These are phyloP conservation scores for Porites rus DNA, from an alignment of 92 coral and sea anemone species.

Conservation along the genomic window DNA sequence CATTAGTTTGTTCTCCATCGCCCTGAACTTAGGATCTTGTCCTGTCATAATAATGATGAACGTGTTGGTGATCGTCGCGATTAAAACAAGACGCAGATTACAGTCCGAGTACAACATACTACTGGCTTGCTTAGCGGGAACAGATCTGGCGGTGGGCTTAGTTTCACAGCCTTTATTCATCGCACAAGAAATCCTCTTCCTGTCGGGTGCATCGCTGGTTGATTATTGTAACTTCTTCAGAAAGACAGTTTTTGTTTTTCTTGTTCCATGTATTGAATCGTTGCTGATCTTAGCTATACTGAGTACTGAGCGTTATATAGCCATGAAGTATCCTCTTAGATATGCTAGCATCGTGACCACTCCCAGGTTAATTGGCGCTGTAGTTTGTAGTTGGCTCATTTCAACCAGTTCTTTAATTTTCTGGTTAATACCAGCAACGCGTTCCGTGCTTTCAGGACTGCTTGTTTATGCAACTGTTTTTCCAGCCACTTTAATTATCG, in stretches of 20 bases:
- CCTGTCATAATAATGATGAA: constrained; percentile 19
- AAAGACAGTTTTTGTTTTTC: background rate
- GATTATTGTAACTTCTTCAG: background rate
- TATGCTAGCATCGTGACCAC: constrained; percentile 9
- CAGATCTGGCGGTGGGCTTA: constrained; percentile 13
- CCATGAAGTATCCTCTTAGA: background rate
- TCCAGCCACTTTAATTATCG: background rate
- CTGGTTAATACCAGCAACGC: background rate
- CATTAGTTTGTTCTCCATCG: background rate
- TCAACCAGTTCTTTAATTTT: background rate
- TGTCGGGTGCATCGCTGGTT: background rate
- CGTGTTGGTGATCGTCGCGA: constrained; percentile 2
- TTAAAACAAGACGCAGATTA: constrained; percentile 14
- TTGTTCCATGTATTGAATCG: background rate
- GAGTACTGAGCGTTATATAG: constrained; percentile 1
- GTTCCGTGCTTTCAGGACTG: no score
- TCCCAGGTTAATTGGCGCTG: background rate
- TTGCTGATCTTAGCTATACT: background rate
- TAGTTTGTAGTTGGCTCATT: constrained; percentile 2
- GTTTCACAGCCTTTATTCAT: constrained; percentile 14
- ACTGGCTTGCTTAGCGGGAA: constrained; percentile 19
- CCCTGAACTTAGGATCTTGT: background rate
- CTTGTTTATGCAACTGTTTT: background rate
- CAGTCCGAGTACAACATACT: constrained; percentile 20
- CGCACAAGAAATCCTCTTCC: background rate